Evolutionary conservation across 2,113 vertebrate genomes (phyloP).

Genomic region (Plestiodon gilberti): DNA sequence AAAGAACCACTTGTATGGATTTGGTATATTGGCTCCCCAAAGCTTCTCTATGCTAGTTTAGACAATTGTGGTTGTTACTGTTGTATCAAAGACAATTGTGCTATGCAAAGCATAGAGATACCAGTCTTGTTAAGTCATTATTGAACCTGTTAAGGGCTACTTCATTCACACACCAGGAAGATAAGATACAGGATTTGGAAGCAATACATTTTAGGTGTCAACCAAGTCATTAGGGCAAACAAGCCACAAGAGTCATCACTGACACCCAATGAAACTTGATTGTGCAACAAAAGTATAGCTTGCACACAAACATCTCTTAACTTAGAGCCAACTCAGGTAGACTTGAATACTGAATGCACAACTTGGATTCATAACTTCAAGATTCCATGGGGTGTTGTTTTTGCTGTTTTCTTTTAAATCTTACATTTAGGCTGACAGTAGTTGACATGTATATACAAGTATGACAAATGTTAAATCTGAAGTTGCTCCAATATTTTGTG

Average conservation of each 20-base stretch:
- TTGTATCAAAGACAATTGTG: not conserved
- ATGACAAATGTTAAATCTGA: slow-evolving; percentile 29
- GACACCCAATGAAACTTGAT: not conserved
- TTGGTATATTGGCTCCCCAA: not conserved
- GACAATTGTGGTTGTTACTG: not conserved
- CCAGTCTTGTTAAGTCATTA: not conserved
- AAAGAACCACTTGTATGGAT: not conserved
- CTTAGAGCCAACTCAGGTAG: not conserved
- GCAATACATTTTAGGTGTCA: not conserved
- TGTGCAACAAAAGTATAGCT: not conserved
- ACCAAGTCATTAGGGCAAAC: not conserved
- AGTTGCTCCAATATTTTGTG: slow-evolving; percentile 24
- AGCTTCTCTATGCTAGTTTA: not conserved
- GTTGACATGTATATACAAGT: slow-evolving; percentile 9
- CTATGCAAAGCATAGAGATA: not conserved
- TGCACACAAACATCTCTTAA: not conserved
- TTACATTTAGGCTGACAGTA: slow-evolving; percentile 11
- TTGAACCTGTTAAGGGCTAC: not conserved
- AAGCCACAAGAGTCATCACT: not conserved
- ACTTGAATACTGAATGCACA: not conserved
- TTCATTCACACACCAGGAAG: not conserved
- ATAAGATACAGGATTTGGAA: not conserved
- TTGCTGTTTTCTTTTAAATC: slow-evolving; percentile 20
- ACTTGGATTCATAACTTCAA: not conserved
- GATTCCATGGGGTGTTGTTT: not conserved